Conservation (phyloP, 2,113 vertebrate species). For the Lepidothrix coronata region DNA sequence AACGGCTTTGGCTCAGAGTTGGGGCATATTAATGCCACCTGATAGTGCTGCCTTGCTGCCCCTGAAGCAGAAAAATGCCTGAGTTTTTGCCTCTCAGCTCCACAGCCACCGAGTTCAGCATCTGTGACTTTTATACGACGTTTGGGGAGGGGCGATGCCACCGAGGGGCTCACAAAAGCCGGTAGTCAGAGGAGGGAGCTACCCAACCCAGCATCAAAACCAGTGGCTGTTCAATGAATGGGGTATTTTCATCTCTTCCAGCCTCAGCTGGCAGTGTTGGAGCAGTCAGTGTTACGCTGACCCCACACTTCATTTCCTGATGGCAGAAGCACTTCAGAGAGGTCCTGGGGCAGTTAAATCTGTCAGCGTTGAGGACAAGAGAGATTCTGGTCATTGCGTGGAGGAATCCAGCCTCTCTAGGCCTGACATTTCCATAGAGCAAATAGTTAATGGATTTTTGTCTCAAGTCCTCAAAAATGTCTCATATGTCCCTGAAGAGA, state of each 20-base stretch:
- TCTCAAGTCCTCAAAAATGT: background rate
- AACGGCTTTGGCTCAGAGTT: background rate
- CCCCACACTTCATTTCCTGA: background rate
- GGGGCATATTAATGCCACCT: background rate
- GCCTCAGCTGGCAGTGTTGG: background rate
- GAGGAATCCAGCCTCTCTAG: background rate
- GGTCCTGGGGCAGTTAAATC: background rate
- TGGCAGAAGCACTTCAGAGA: background rate
- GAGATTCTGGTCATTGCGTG: background rate
- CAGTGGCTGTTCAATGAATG: background rate
- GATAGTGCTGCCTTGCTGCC: background rate
- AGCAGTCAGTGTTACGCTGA: background rate
- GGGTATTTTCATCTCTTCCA: background rate
- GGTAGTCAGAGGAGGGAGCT: background rate
- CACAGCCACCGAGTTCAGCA: background rate
- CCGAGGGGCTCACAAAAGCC: background rate
- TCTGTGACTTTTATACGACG: fast-evolving
- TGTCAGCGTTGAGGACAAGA: background rate
- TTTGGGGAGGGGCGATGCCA: background rate
- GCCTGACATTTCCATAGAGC: background rate
- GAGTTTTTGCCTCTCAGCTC: background rate
- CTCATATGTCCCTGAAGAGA: background rate
- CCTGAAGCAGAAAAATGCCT: background rate
- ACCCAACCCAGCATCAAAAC: background rate
- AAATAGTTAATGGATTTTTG: background rate